Base-by-base conservation (phyloP, 1,140 invertebrate genomes). In the Kradibia gibbosae region DNA sequence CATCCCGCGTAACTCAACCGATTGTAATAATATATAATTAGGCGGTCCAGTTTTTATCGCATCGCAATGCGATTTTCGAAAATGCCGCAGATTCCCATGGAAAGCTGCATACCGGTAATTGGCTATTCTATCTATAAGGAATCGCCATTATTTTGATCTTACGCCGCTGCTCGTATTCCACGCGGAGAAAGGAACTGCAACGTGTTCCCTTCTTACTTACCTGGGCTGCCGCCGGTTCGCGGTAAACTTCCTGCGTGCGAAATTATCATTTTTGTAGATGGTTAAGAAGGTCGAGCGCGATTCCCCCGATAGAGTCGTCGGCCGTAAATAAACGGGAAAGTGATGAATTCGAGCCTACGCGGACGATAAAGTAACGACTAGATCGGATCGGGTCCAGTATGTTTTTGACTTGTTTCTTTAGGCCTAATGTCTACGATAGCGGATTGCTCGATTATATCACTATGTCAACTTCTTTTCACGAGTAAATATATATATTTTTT, bases 71-170 rank as follows among this genome's bases (percentile, higher is more conserved):
- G 1, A 3, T 48, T 72, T 72, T 72, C 73, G 50, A 39, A 53
- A 75, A 57, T 57, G 1, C 17, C 34, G n/a, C 2, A 20, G 20
- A 13, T 36, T 76, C 57, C 2, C 13, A 13, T 62, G 53, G 74
- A 76, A 76, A 62, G 57, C 36, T 39, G 74, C n/a, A 17, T n/a
- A 7, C 0, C 36, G 53, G 62, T 76, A 76, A 76, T 76, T 76
- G 57, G 11, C 36, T 74, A 42, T 15, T 11, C 20, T 60, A n/a
- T 57, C 36, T 36, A 39, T n/a, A 74, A 25, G 73, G 50, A 55
- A 75, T 75, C 15, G 50, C 34, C 34, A 34, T 75, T 55, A 75
- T 75, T 71, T 17, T 10, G 2, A 45, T 62, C 31, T 62, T n/a
- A 15, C 4, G 20, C 42, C 3, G 20, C 1, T 34, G 53, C 22